Evolutionary conservation across 2,113 vertebrate genomes (phyloP).

Genomic region (Myrmecobius fasciatus): DNA sequence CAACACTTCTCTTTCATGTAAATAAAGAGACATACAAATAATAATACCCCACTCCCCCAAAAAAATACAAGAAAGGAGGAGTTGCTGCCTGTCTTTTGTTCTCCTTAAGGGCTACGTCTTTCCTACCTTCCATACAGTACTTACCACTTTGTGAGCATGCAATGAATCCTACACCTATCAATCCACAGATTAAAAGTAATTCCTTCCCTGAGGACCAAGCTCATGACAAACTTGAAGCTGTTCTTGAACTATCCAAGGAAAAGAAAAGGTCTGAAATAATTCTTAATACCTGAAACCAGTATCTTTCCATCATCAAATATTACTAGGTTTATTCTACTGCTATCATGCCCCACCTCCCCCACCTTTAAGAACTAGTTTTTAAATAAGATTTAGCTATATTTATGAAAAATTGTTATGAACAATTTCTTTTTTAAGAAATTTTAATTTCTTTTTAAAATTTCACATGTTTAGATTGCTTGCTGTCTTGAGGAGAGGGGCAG

Average conservation of each 20-base stretch:
- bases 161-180: conserved; percentile 33
- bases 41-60: too few species aligned
- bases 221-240: conserved; percentile 44
- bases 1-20: neutral
- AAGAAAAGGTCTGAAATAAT: conserved; percentile 47
- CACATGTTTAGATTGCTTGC: too few species aligned
- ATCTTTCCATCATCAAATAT: conserved; percentile 39
- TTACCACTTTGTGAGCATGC: neutral
- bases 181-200: conserved; percentile 58
- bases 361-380: conserved; percentile 22
- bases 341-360: neutral
- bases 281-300: conserved; percentile 19
- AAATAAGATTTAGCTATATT: conserved; percentile 23
- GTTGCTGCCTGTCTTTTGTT: neutral
- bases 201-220: conserved; percentile 52
- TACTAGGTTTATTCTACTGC: neutral
- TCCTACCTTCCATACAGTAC: neutral
- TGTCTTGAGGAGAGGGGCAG: too few species aligned
- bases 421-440: too few species aligned
- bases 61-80: neutral
- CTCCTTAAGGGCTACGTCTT: neutral
- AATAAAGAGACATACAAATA: conserved; percentile 13
- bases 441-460: too few species aligned
- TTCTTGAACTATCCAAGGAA: conserved; percentile 46
- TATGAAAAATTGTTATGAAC: conserved; percentile 20